Conservation (phyloP, 23 tunicate genomes). For the Halocynthia aurantium region DNA sequence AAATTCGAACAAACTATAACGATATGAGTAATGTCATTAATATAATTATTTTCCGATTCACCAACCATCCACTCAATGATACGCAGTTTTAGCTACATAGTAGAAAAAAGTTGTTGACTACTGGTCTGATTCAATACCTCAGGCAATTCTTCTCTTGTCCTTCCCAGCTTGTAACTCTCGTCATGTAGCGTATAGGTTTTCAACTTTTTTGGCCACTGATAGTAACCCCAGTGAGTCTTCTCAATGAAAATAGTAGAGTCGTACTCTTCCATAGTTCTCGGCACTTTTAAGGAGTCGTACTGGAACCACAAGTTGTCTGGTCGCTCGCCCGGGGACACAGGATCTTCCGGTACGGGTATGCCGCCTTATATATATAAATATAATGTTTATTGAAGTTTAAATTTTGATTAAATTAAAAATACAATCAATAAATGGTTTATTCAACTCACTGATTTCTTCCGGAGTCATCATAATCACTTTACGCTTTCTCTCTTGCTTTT, state of each 20-base stretch:
- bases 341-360: not conserved
- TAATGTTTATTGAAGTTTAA: too few species aligned
- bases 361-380: not conserved
- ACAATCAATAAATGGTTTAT: not conserved
- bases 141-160: constrained; percentile 35
- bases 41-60: too few species aligned
- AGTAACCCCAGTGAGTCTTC: constrained; percentile 89
- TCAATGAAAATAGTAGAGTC: constrained; percentile 63
- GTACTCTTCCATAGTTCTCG: constrained; percentile 45
- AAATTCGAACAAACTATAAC: too few species aligned
- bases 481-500: constrained; percentile 58
- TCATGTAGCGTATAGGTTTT: constrained; percentile 60
- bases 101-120: too few species aligned
- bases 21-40: too few species aligned
- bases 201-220: constrained; percentile 67
- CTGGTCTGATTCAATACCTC: not conserved
- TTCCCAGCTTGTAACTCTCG: constrained; percentile 40
- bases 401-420: not conserved
- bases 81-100: too few species aligned
- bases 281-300: constrained; percentile 28
- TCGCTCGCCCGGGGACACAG: constrained; percentile 53
- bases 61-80: too few species aligned
- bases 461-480: constrained; percentile 26
- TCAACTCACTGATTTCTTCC: constrained; percentile 26
- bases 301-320: constrained; percentile 52